These are phyloP conservation scores for Zenarchopterus dispar DNA, from an alignment of 2,797 vertebrate species.

Conservation along the genomic window DNA sequence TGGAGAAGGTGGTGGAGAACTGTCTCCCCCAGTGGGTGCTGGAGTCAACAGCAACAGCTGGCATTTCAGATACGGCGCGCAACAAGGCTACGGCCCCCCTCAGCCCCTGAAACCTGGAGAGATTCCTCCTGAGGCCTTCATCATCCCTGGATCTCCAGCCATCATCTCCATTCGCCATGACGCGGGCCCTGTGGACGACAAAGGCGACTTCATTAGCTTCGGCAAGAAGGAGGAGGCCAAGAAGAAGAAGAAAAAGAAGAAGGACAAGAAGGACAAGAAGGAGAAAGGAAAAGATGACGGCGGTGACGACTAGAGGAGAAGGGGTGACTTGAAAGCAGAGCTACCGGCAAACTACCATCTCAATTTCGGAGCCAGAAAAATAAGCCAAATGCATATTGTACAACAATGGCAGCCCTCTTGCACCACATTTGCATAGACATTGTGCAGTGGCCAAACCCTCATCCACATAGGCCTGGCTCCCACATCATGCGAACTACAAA, in stretches of 20 bases:
- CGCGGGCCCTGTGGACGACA: slow-evolving; percentile 90
- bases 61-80: slow-evolving; percentile 97
- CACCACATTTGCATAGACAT: slow-evolving; percentile 70
- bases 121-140: slow-evolving; percentile 97
- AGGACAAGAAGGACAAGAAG: slow-evolving; percentile 98
- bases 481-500: slow-evolving; percentile 50
- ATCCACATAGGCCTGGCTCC: slow-evolving; percentile 57
- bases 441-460: slow-evolving; percentile 63
- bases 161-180: slow-evolving; percentile 99
- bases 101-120: slow-evolving; percentile 94
- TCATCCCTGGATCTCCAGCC: slow-evolving; percentile 98
- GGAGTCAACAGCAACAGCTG: slow-evolving; percentile 99
- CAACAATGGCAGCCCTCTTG: slow-evolving; percentile 56
- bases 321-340: slow-evolving; percentile 62
- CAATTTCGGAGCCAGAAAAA: slow-evolving; percentile 72
- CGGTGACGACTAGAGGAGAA: slow-evolving; percentile 87
- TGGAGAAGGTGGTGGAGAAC: slow-evolving; percentile 93
- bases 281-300: slow-evolving; percentile 95
- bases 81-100: slow-evolving; percentile 83
- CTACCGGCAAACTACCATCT: slow-evolving; percentile 64
- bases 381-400: slow-evolving; percentile 68
- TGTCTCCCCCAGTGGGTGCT: slow-evolving; percentile 96
- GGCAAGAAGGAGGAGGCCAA: slow-evolving; percentile 99
- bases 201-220: slow-evolving; percentile 99
- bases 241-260: slow-evolving; percentile 99